These are phyloP conservation scores for Pheucticus melanocephalus DNA, from an alignment of 2,113 vertebrate genomes.

Conservation along the genomic window DNA sequence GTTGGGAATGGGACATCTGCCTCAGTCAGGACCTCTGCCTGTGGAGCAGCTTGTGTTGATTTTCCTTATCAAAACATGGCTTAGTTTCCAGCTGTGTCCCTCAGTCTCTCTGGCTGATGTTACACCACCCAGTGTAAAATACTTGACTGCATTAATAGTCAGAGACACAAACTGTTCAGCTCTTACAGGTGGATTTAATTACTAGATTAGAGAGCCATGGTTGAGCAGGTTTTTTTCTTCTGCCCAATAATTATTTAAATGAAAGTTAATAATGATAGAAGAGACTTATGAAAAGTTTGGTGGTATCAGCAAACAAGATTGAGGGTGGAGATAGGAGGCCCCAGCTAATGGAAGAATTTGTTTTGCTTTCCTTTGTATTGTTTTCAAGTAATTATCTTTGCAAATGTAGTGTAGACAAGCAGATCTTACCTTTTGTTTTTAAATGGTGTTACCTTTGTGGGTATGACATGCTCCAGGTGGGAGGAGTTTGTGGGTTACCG, in stretches of 20 bases:
- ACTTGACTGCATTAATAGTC: neutral
- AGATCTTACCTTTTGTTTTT: neutral
- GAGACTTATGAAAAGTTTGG: neutral
- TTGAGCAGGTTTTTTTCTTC: neutral
- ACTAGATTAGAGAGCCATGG: neutral
- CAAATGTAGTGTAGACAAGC: neutral
- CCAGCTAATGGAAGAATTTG: neutral
- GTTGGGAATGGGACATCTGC: neutral
- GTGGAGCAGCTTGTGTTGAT: neutral
- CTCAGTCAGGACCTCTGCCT: neutral
- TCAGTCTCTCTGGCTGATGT: neutral
- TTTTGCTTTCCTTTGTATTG: neutral
- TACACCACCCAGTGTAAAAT: neutral
- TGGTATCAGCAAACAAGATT: fast-evolving
- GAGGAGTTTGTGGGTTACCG: neutral
- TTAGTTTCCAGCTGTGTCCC: neutral
- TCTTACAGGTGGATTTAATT: conserved; percentile 5
- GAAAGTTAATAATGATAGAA: neutral
- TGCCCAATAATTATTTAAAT: neutral
- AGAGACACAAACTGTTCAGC: neutral
- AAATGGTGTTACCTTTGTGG: neutral
- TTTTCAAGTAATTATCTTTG: neutral
- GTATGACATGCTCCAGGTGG: neutral
- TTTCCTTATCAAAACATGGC: neutral
- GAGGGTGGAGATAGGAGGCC: neutral